Evolutionary conservation across 64 coral and sea anemone species (phyloP).

Genomic region (Actinia equina): DNA sequence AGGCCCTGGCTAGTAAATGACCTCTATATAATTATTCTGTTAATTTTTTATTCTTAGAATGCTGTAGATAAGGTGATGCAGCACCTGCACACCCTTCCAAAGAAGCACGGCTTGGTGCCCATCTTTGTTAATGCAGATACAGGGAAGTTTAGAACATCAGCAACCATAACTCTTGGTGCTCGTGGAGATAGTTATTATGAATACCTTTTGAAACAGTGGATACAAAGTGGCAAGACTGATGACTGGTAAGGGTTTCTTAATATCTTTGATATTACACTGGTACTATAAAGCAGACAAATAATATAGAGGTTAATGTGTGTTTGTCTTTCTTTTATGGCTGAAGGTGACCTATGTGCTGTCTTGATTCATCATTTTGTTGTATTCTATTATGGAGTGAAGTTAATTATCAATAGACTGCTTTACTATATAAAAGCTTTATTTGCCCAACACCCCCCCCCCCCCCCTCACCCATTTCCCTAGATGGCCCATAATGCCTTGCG

Average conservation of each 20-base stretch:
- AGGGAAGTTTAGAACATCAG: slow-evolving; percentile 49
- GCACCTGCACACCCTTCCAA: slow-evolving; percentile 71
- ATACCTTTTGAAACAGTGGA: slow-evolving; percentile 96
- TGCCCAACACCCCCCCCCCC: no score
- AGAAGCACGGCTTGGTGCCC: slow-evolving; percentile 81
- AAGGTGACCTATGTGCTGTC: no score
- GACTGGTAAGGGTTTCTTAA: slow-evolving; percentile 43
- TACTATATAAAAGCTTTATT: no score
- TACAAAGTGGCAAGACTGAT: slow-evolving; percentile 89
- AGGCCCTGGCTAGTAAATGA: no score
- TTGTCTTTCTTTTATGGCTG: no score
- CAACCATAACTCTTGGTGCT: slow-evolving; percentile 92
- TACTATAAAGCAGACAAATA: no score
- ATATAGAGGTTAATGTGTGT: no score
- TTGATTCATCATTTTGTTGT: no score
- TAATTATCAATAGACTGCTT: no score
- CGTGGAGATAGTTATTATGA: slow-evolving; percentile 99
- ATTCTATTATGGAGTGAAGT: no score
- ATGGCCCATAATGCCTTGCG: no score
- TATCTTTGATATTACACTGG: neutral
- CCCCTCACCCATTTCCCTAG: no score
- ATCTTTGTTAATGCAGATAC: slow-evolving; percentile 91
- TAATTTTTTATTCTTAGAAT: slow-evolving; percentile 16
- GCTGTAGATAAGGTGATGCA: slow-evolving; percentile 68
- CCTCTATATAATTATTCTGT: neutral